Conservation (phyloP, 2,113 vertebrate species). For the Nestor notabilis region DNA sequence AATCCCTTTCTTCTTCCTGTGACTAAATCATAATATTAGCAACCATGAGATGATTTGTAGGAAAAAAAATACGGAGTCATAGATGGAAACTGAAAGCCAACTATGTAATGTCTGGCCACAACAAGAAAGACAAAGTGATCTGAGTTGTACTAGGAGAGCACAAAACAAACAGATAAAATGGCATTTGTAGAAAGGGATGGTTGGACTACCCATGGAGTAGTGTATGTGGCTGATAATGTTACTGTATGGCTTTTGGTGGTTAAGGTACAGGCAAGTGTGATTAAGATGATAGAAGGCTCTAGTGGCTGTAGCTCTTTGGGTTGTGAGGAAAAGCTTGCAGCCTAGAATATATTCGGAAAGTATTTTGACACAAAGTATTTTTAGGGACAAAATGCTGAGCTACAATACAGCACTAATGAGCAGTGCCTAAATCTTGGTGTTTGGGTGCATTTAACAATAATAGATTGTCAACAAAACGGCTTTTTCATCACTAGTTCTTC, state of each 20-base stretch:
- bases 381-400: neutral
- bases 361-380: neutral
- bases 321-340: neutral
- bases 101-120: neutral
- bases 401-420: slow-evolving; percentile 48
- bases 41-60: neutral
- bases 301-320: neutral
- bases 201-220: neutral
- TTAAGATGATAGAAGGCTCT: neutral
- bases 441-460: slow-evolving; percentile 56
- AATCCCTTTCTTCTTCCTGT: neutral
- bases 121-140: neutral
- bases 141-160: neutral
- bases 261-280: neutral
- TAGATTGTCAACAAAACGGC: slow-evolving; percentile 36
- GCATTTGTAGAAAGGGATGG: neutral
- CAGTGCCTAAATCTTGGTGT: slow-evolving; percentile 32
- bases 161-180: neutral
- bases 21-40: no score
- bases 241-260: accelerated
- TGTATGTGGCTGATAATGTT: neutral
- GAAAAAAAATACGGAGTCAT: neutral
- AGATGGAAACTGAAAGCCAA: neutral
- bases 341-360: neutral
- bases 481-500: slow-evolving; percentile 47